Percentiles rank a stretch among this genome's conserved stretches.
Evolutionary conservation across 2,113 vertebrate species (phyloP).

Genomic region (Indicator maculatus): DNA sequence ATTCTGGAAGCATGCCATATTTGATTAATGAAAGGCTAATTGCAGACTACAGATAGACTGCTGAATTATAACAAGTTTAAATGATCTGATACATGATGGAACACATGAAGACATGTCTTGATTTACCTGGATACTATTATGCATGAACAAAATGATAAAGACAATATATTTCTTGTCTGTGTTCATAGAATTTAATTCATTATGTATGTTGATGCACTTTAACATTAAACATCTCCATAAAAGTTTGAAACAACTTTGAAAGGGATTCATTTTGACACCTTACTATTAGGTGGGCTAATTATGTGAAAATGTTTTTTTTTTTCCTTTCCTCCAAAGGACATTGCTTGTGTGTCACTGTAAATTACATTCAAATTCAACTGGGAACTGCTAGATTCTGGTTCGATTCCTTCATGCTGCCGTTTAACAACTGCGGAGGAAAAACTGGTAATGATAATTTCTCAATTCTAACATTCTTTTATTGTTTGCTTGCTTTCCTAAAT

Average conservation of each 20-base stretch:
- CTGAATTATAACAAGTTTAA: neutral
- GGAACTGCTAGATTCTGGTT: neutral
- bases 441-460: neutral
- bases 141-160: neutral
- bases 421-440: neutral
- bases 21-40: neutral
- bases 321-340: neutral
- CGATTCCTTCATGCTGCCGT: neutral
- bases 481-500: neutral
- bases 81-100: neutral
- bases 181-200: neutral
- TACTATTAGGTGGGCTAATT: neutral
- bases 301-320: neutral
- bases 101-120: rapidly evolving
- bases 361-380: neutral
- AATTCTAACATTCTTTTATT: neutral
- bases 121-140: neutral
- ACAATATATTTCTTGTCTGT: neutral
- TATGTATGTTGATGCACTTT: neutral
- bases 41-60: neutral
- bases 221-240: neutral
- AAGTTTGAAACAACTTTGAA: neutral
- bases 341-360: neutral
- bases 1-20: neutral
- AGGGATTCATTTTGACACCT: neutral